Evolutionary conservation across 2,888 invertebrate genomes (phyloP), one percentile per base, ranked within the genome.

Genomic region (Liodrosophila aerea): DNA sequence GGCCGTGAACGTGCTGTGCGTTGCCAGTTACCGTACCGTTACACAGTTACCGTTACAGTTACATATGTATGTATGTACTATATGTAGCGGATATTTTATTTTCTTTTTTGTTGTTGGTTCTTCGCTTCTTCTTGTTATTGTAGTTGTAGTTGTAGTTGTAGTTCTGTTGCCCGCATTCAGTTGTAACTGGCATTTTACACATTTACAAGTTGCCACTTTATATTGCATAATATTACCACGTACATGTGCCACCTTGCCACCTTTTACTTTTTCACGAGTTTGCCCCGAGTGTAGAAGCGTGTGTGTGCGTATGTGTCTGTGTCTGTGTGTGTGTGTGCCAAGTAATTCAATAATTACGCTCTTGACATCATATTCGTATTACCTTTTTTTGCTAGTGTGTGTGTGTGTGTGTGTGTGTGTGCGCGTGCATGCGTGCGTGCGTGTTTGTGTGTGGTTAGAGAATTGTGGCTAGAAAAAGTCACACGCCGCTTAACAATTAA

Each of bases 121-220:
- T 16, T 40, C 16, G 11, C 39, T 22, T 40, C 22, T 52, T 34
- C 34, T 50, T 71, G 65, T 54, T 54, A 54, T 59, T 58, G 47
- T 53, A 51, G 34, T 8, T 34, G 5, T 13, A 13, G 34, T 13
- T 51, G 37, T 7, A 43, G 54, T 16, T 41, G 75, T 58, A 58
- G 12, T 5, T 2, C n/a, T 11, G 16, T 8, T 12, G 7, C 45
- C 29, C 41, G 34, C 68, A 37, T 53, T 44, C 52, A 53, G 64
- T 59, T 82, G 66, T 78, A 82, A 71, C 67, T 85, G 85, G 60
- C 76, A 78, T 85, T 78, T 78, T 82, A 85, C 77, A 85, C 85
- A 78, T 78, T 85, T 78, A 85, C 85, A 78, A 78, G 83, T 78
- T 78, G 85, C 75, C 77, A 85, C 85, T 78, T 78, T 78, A 78